A percentile compares a stretch with the other conserved stretches of the same genome.
Conservation (phyloP, 1,140 invertebrate species). For the Lordiphosa clarofinis region DNA sequence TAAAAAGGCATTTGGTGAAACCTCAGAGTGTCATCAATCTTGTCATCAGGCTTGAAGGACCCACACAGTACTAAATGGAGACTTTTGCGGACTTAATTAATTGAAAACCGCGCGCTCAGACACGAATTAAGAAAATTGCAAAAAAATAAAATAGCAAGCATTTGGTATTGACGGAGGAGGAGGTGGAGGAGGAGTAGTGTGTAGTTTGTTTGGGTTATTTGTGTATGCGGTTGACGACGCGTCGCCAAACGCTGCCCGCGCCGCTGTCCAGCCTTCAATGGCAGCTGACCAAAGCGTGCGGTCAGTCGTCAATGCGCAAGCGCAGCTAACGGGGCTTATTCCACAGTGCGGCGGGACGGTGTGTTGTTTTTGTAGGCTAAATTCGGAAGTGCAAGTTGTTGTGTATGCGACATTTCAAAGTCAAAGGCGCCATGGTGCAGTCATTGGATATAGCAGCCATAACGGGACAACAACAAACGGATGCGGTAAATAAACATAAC, state of each 20-base stretch:
- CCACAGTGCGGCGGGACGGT: constrained; percentile 9
- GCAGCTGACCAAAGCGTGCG: constrained; percentile 43
- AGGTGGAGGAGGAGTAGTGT: constrained; percentile 17
- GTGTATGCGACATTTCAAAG: constrained; percentile 75
- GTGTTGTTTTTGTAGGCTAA: constrained; percentile 24
- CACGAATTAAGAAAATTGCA: constrained; percentile 78
- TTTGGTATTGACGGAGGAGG: constrained; percentile 31
- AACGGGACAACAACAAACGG: constrained; percentile 62
- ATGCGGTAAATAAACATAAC: constrained; percentile 61
- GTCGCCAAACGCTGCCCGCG: constrained; percentile 23
- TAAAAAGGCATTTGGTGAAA: constrained; percentile 66
- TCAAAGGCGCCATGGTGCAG: constrained; percentile 70
- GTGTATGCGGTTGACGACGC: constrained; percentile 1
- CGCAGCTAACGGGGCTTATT: constrained; percentile 30
- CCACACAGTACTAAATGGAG: constrained; percentile 64
- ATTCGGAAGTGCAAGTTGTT: constrained; percentile 28
- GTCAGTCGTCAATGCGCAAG: constrained; percentile 59
- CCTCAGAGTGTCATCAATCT: constrained; percentile 66
- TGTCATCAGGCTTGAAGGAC: constrained; percentile 35
- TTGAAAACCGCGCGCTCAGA: constrained; percentile 42
- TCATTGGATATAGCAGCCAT: constrained; percentile 75
- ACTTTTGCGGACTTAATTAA: constrained; percentile 45
- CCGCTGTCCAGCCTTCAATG: constrained; percentile 48
- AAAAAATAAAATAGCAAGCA: constrained; percentile 23
- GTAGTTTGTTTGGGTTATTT: constrained; percentile 5